Evolutionary conservation across 2,113 vertebrate genomes (phyloP).

Genomic region (Pantherophis guttatus): DNA sequence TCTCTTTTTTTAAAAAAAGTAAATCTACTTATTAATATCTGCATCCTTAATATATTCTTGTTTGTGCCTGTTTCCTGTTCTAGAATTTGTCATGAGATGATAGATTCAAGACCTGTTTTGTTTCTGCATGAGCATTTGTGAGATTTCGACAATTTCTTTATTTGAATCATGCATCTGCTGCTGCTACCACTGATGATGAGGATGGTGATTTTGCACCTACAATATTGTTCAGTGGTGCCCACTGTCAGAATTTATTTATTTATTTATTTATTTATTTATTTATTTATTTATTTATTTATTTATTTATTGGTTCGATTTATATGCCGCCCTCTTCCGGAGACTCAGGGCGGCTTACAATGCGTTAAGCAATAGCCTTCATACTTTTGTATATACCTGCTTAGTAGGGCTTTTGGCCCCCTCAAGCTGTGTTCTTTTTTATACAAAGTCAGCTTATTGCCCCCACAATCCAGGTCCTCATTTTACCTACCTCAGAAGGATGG

Average conservation of each 20-base stretch:
- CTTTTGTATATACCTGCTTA: no score
- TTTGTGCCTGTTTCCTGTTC: not conserved
- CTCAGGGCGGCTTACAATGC: no score
- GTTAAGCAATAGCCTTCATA: no score
- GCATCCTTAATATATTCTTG: not conserved
- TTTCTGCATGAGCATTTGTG: not conserved
- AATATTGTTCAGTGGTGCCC: not conserved
- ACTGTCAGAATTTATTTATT: not conserved
- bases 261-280: no score
- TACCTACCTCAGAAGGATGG: no score
- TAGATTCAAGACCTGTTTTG: not conserved
- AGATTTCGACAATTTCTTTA: not conserved
- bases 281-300: not conserved
- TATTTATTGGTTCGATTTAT: no score
- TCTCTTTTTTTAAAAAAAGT: not conserved
- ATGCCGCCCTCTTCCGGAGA: no score
- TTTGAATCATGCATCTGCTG: not conserved
- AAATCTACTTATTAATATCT: not conserved
- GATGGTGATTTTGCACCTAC: not conserved
- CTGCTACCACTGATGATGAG: not conserved
- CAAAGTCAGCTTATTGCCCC: no score
- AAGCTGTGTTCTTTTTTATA: no score
- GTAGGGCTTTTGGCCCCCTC: no score
- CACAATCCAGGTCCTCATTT: no score
- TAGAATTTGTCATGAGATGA: not conserved